Evolutionary conservation across 2,888 invertebrate species (phyloP), one percentile per base, ranked within the genome.

Genomic region (Spilarctia lutea): DNA sequence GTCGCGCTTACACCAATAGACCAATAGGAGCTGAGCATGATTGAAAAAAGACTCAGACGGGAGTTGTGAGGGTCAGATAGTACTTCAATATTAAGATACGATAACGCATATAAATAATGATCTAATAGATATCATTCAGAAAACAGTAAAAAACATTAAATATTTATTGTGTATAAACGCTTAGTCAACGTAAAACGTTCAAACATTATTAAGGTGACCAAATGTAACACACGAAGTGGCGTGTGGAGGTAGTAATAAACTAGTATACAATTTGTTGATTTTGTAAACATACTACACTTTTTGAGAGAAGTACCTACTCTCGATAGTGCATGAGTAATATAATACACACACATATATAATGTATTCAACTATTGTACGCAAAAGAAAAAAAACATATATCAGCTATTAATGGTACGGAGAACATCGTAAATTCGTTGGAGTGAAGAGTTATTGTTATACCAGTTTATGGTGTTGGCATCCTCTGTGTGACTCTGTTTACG

Each of bases 391-490:
- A 33, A 39, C 11, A 68, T 18, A 4, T 48, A 52, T 48, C 24
- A n/a, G n/a, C 33, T 35, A 42, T 60, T 42, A 60, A 70, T 63
- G 20, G 70, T 42, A 42, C 42, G 20, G 27, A 11, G 10, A 63
- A 70, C 16, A 42, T 60, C 63, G 60, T 70, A 70, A 70, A 70
- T 1, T 63, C 30, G 42, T 39, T 30, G 39, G 30, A 33, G 39
- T 45, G 24, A 71, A 65, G 65, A 71, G 45, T 45, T 71, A 63
- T 63, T 42, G 60, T 45, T 39, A 63, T 71, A 65, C 27, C 33
- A 70, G 60, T 60, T 70, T 27, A 70, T 69, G 39, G 70, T 70
- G 71, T 71, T 71, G 42, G 65, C 33, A 66, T 39, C 66, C 52
- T 72, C 56, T 56, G 10, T 35, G 52, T 35, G 42, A 33, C 18